Evolutionary conservation across 2,888 invertebrate genomes (phyloP), one percentile per base, ranked within the genome.

Genomic region (Nemoura dubitans): DNA sequence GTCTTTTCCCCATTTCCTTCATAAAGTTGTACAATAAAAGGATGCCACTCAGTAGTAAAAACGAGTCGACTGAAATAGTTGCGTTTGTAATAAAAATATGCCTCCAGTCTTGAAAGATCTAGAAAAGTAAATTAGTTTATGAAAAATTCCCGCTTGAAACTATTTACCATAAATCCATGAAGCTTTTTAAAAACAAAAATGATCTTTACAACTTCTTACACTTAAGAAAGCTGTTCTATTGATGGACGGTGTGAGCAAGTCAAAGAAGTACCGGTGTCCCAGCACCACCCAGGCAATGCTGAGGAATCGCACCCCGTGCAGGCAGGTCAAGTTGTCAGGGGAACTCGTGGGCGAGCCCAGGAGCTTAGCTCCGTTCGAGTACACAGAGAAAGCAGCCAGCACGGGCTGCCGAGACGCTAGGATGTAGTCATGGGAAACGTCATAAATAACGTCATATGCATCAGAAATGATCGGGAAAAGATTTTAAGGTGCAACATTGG

Each of bases 41-140:
- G 77, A 95, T 90, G 3, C 95, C 95, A 88, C 94, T 94, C 89
- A 95, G 90, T 27, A 94, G 90, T 89, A 95, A 94, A 90, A 95
- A 95, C 0, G 94, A 94, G 87, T 95, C 95, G 0, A 95, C 95
- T 0, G 94, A 93, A 80, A 92, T 90, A 0, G 92, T 91, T 0
- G 91, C 92, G 86, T 91, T 91, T 0, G 91, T 89, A 42, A 93
- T 89, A 14, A 91, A 89, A 81, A 92, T 89, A 28, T 91, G 90
- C 36, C 89, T 88, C 90, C 92, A 91, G n/a, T 91, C 89, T 87
- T 90, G 86, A 0, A 90, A 87, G 90, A 91, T 91, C 92, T 92
- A 88, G 78, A 91, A 91, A 43, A 80, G 28, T 14, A 28, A 1
- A 78, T 36, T 6, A 36, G 10, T 10, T 10, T 3, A 36, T 36